Conservation (phyloP, 2,888 invertebrate genomes). For the Corbicula japonica region DNA sequence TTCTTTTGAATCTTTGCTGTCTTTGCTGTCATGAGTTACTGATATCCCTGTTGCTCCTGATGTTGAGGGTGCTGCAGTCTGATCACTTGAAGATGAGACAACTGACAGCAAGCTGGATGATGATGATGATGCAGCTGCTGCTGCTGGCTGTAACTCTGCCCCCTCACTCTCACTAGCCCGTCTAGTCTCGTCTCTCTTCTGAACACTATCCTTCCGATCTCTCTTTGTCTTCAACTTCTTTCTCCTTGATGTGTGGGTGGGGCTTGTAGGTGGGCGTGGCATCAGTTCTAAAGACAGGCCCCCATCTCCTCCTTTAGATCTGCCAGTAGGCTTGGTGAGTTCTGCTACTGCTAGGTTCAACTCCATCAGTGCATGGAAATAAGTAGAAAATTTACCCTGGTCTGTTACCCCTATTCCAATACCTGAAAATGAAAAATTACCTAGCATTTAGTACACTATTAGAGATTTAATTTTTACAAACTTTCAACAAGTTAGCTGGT, state of each 20-base stretch:
- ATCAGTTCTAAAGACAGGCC: conserved; percentile 42
- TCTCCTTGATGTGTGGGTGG: conserved; percentile 79
- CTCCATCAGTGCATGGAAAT: conserved; percentile 85
- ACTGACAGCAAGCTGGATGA: conserved; percentile 57
- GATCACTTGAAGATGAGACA: conserved; percentile 52
- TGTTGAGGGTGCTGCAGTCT: conserved; percentile 52
- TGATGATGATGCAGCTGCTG: conserved; percentile 52
- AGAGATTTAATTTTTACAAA: neutral
- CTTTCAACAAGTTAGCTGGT: neutral
- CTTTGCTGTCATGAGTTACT: conserved; percentile 45
- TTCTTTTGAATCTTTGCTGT: conserved; percentile 29
- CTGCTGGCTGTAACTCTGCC: conserved; percentile 28
- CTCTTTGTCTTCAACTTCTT: conserved; percentile 85
- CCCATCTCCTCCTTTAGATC: conserved; percentile 45
- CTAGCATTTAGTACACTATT: neutral
- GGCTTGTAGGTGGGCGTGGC: conserved; percentile 73
- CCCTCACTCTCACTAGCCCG: conserved; percentile 73
- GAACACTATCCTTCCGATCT: conserved; percentile 60
- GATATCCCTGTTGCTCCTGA: conserved; percentile 46
- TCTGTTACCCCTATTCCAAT: conserved; percentile 82
- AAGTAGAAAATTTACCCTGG: conserved; percentile 84
- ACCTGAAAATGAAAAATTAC: conserved; percentile 45
- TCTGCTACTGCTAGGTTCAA: conserved; percentile 83
- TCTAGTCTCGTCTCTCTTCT: conserved; percentile 62
- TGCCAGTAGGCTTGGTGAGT: conserved; percentile 67